These are phyloP conservation scores for Agrochola circellaris DNA, from an alignment of 2,888 invertebrate genomes.

Conservation along the genomic window DNA sequence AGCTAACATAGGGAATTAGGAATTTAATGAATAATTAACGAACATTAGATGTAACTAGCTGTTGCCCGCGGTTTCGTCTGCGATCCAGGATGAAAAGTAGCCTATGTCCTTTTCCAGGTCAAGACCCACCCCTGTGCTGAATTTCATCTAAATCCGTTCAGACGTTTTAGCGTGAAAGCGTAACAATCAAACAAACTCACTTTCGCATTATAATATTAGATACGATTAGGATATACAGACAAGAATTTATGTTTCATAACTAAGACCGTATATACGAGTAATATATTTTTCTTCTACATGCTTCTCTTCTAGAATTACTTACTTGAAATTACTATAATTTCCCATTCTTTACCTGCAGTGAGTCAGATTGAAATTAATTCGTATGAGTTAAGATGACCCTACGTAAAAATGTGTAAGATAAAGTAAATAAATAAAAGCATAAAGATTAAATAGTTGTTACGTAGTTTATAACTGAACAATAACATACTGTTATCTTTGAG, in stretches of 20 bases:
- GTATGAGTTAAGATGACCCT: background rate
- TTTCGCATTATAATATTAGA: no score
- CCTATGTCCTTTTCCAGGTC: no score
- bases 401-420: slow-evolving; percentile 1
- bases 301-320: background rate
- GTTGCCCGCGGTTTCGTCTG: no score
- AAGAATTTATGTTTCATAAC: background rate
- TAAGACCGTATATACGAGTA: background rate
- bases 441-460: slow-evolving; percentile 7
- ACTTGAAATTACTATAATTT: background rate
- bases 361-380: slow-evolving; percentile 4
- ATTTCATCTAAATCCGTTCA: no score
- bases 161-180: no score
- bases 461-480: slow-evolving; percentile 14
- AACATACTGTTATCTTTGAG: slow-evolving; percentile 10
- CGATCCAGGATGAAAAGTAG: no score
- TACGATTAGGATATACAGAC: background rate
- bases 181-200: no score
- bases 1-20: background rate
- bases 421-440: slow-evolving; percentile 10
- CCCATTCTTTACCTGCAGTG: background rate
- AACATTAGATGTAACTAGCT: background rate
- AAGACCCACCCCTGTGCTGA: no score
- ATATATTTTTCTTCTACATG: background rate
- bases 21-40: slow-evolving; percentile 11